These are phyloP conservation scores for Omphaloscelis lunosa DNA, from an alignment of 2,888 invertebrate species.

Conservation along the genomic window DNA sequence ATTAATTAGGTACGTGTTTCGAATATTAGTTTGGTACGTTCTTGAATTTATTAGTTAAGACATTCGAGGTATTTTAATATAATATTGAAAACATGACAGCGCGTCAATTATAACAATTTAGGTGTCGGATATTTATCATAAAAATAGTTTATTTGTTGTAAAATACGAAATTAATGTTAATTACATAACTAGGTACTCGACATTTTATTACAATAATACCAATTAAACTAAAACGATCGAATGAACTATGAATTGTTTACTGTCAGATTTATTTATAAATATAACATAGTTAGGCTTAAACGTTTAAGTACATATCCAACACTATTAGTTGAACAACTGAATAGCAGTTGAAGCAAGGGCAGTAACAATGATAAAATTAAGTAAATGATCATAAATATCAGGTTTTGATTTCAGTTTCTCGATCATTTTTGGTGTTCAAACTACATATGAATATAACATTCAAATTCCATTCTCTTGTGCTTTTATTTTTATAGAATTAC, in stretches of 20 bases:
- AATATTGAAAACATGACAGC: slow-evolving; percentile 5
- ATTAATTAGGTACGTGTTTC: slow-evolving; percentile 34
- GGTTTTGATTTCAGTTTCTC: not conserved
- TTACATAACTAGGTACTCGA: not conserved
- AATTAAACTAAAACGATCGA: not conserved
- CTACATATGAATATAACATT: not conserved
- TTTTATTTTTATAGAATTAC: no score
- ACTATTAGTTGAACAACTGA: not conserved
- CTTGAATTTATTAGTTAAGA: slow-evolving; percentile 25
- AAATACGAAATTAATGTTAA: not conserved
- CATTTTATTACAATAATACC: no score
- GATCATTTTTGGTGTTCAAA: not conserved
- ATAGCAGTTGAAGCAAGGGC: no score
- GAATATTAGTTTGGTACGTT: slow-evolving; percentile 22
- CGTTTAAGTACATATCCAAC: not conserved
- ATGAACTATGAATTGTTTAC: not conserved
- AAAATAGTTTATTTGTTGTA: not conserved
- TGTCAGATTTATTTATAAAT: not conserved
- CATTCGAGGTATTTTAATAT: slow-evolving; percentile 23
- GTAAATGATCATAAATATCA: no score
- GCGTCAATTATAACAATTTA: not conserved
- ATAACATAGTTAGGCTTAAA: no score
- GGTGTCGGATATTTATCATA: not conserved
- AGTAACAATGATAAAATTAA: no score
- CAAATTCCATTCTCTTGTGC: not conserved